Evolutionary conservation across 2,113 vertebrate genomes (phyloP).

Genomic region (Sebastes schlegelii): DNA sequence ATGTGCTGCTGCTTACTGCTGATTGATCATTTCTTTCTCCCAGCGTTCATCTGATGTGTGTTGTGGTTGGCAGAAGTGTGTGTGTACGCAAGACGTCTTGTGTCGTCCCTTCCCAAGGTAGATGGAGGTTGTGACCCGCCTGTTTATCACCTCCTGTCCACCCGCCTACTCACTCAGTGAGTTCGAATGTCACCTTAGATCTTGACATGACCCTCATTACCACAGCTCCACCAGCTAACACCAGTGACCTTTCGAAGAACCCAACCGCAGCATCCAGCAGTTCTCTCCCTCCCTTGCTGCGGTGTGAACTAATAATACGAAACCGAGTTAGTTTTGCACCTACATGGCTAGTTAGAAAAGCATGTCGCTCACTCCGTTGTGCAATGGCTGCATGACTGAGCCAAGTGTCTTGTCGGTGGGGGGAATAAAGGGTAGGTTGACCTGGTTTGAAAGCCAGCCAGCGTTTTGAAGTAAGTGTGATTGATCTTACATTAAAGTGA

Average conservation of each 20-base stretch:
- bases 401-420: background rate
- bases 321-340: slow-evolving; percentile 47
- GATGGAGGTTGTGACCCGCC: slow-evolving; percentile 10
- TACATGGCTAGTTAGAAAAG: slow-evolving; percentile 2
- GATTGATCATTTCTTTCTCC: slow-evolving; percentile 37
- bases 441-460: slow-evolving; percentile 29
- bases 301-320: slow-evolving; percentile 44
- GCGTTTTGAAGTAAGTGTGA: slow-evolving; percentile 25
- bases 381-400: background rate
- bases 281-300: slow-evolving; percentile 7
- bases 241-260: slow-evolving; percentile 42
- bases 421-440: background rate
- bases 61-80: background rate
- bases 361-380: slow-evolving; percentile 11
- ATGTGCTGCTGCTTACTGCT: slow-evolving; percentile 51
- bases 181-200: slow-evolving; percentile 59
- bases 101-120: background rate
- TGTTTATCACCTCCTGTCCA: slow-evolving; percentile 13
- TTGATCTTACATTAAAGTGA: slow-evolving; percentile 31
- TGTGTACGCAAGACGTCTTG: background rate
- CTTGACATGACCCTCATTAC: slow-evolving; percentile 37
- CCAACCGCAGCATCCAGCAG: slow-evolving; percentile 21
- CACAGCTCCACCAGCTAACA: background rate
- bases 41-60: slow-evolving; percentile 11
- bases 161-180: background rate